Evolutionary conservation across 2,888 invertebrate species (phyloP).

Genomic region (Blera fallax): DNA sequence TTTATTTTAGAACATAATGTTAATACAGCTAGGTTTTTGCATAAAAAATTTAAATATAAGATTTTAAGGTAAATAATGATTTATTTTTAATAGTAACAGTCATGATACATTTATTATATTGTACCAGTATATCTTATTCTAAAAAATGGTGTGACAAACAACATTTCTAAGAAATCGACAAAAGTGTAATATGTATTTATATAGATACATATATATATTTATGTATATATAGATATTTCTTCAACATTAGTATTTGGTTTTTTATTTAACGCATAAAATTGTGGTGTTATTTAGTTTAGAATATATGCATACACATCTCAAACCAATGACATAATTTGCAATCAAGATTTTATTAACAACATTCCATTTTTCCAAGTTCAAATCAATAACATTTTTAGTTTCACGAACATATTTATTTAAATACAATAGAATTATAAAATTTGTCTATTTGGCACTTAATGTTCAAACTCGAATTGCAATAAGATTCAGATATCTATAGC

Average conservation of each 20-base stretch:
- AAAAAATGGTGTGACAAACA: conserved; percentile 23
- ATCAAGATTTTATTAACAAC: conserved; percentile 7
- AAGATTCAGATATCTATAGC: conserved; percentile 10
- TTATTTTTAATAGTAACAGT: conserved; percentile 61
- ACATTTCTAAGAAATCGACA: conserved; percentile 41
- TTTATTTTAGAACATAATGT: conserved; percentile 27
- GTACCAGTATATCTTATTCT: conserved; percentile 47
- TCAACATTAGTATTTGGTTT: conserved; percentile 4
- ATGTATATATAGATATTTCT: conserved; percentile 33
- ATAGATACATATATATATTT: conserved; percentile 60
- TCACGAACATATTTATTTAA: conserved; percentile 27
- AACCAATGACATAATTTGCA: conserved; percentile 19
- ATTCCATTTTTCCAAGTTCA: not conserved
- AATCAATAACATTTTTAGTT: conserved; percentile 6
- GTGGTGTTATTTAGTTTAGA: conserved; percentile 61
- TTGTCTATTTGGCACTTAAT: conserved; percentile 65
- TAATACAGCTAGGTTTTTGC: conserved; percentile 48
- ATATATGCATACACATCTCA: conserved; percentile 54
- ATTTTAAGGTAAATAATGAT: conserved; percentile 43
- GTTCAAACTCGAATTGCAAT: not conserved
- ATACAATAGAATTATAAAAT: conserved; percentile 42
- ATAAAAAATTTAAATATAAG: conserved; percentile 52
- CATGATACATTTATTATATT: conserved; percentile 50
- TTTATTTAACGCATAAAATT: conserved; percentile 37
- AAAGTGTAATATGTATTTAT: not conserved